phyloP scores from a whole-genome alignment of 2,797 vertebrate genomes.

The Dicrostonyx torquatus region DNA sequence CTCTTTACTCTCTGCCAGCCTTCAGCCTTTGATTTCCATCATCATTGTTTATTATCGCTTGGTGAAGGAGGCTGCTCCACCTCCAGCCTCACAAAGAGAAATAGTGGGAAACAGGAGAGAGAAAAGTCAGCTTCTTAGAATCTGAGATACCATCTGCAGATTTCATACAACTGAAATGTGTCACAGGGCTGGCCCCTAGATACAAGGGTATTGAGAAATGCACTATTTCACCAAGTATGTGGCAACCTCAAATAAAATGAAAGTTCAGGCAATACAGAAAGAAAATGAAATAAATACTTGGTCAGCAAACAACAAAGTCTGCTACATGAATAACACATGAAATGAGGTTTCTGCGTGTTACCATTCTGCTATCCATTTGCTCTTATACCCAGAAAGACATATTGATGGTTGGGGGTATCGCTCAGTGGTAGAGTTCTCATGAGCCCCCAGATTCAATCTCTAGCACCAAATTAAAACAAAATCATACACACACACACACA shows the following conservation, averaged over 20 bases:
- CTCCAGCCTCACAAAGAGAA: background rate
- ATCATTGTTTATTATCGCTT: background rate
- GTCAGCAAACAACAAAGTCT: background rate
- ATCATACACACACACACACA: background rate
- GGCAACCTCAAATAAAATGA: background rate
- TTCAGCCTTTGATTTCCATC: background rate
- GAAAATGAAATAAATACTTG: background rate
- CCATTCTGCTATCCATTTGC: no score
- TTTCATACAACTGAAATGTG: background rate
- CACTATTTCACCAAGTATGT: background rate
- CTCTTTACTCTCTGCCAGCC: background rate
- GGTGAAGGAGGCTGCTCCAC: background rate
- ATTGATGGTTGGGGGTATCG: background rate
- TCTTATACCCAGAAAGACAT: background rate
- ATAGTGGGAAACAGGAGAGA: background rate
- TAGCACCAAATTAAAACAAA: background rate
- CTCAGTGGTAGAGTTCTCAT: background rate
- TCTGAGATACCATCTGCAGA: background rate
- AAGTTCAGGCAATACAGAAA: background rate
- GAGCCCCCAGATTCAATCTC: background rate
- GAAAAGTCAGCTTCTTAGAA: background rate
- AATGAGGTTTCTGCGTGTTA: background rate
- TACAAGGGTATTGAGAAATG: background rate
- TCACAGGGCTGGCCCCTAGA: background rate
- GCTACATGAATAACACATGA: background rate